A percentile compares a stretch with the other conserved stretches of the same genome.
Conservation (phyloP, 2,888 invertebrate species). For the Eristalis pertinax region DNA sequence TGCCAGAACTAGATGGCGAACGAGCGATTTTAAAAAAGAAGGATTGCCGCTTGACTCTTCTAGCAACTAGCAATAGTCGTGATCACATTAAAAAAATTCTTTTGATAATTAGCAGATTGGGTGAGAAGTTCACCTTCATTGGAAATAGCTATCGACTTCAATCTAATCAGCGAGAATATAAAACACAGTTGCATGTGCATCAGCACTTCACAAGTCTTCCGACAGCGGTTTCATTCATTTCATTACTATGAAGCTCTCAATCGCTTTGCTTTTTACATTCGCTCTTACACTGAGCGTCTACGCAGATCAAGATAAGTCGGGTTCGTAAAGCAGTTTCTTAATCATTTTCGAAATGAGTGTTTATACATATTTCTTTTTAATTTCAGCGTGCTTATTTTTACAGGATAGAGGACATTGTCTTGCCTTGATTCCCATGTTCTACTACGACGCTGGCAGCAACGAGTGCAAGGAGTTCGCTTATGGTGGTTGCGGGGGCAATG, state of each 20-base stretch:
- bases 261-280: not conserved
- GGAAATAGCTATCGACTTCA: not conserved
- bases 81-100: not conserved
- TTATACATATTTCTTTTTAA: not conserved
- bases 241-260: not conserved
- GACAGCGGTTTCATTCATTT: not conserved
- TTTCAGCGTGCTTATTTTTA: not conserved
- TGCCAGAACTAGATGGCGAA: not conserved
- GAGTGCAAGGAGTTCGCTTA: slow-evolving; percentile 73
- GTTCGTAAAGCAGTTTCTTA: not conserved
- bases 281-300: not conserved
- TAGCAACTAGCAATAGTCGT: not conserved
- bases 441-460: slow-evolving; percentile 61
- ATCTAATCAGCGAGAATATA: not conserved
- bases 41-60: not conserved
- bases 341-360: not conserved
- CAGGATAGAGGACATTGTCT: not conserved
- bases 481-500: slow-evolving; percentile 73
- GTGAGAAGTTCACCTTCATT: not conserved
- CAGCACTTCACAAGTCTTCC: not conserved
- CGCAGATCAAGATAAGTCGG: not conserved
- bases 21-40: not conserved
- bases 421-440: slow-evolving; percentile 36
- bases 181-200: not conserved
- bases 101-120: not conserved